Evolutionary conservation across 2,797 vertebrate genomes (phyloP).

Genomic region (Picus viridis): DNA sequence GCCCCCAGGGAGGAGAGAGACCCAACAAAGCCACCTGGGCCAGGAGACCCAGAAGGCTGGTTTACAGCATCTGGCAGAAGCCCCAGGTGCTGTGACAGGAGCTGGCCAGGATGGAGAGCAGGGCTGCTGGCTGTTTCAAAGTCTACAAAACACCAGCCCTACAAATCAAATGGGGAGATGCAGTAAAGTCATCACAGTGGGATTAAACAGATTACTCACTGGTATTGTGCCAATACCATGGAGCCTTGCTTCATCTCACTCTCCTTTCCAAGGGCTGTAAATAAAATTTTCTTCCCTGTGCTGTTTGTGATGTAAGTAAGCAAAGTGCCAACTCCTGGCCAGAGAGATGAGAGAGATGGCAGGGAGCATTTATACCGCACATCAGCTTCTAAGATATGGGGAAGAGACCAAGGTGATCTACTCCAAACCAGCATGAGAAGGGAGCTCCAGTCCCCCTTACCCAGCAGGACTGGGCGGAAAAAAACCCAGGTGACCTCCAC

Average conservation of each 20-base stretch:
- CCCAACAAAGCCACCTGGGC: neutral
- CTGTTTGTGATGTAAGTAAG: neutral
- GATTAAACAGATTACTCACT: slow-evolving; percentile 5
- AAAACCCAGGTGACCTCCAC: neutral
- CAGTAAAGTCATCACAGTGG: neutral
- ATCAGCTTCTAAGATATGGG: neutral
- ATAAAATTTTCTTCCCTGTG: neutral
- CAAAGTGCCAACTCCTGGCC: neutral
- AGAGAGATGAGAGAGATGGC: neutral
- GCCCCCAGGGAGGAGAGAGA: neutral
- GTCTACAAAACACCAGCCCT: neutral
- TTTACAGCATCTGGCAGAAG: neutral
- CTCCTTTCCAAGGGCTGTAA: slow-evolving; percentile 6
- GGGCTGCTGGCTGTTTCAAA: neutral
- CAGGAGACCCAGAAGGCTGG: neutral
- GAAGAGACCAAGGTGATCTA: neutral
- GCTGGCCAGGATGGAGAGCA: neutral
- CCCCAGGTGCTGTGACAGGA: neutral
- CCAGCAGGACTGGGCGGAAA: neutral
- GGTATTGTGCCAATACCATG: neutral
- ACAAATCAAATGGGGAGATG: slow-evolving; percentile 12
- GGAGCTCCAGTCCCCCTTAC: neutral
- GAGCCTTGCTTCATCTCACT: neutral
- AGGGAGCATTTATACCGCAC: accelerated
- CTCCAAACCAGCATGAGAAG: neutral